Percentiles rank a stretch among this genome's conserved stretches.
Evolutionary conservation across 2,797 vertebrate species (phyloP).

Genomic region (Okamejei kenojei): DNA sequence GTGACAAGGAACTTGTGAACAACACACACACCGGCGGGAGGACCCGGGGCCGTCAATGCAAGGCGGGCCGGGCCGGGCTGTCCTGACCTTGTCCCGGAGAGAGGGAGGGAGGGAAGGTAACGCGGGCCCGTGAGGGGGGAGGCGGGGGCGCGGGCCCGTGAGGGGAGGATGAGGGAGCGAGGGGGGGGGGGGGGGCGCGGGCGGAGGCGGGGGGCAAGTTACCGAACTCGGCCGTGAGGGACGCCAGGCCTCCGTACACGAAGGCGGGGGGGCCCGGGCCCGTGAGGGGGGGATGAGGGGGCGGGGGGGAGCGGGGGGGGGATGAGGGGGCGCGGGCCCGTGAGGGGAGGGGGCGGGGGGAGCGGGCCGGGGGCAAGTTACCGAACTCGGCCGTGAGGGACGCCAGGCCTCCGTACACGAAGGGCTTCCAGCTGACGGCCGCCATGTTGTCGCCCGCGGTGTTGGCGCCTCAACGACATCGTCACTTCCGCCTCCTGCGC

Average conservation of each 20-base stretch:
- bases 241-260: conserved; percentile 90
- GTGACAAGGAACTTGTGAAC: too few relatives aligned
- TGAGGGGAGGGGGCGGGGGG: too few relatives aligned
- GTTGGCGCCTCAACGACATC: too few relatives aligned
- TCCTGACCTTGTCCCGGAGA: too few relatives aligned
- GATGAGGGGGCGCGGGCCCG: too few relatives aligned
- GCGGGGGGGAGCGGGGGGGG: too few relatives aligned
- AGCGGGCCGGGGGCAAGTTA: conserved; percentile 47
- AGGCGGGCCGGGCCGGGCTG: not conserved
- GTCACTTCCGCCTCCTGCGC: too few relatives aligned
- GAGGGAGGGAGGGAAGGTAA: not conserved
- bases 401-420: conserved; percentile 90
- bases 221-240: conserved; percentile 93
- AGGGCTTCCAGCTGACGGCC: conserved; percentile 88
- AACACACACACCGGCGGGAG: too few relatives aligned
- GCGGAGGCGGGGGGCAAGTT: conserved; percentile 39
- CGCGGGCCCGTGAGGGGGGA: not conserved
- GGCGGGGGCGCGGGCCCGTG: too few relatives aligned
- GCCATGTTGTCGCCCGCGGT: conserved; percentile 54
- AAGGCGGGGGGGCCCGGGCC: conserved; percentile 53
- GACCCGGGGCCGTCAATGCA: too few relatives aligned
- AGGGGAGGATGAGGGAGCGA: too few relatives aligned
- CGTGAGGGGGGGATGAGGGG: not conserved
- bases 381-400: conserved; percentile 93
- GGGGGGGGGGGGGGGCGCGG: too few relatives aligned